phyloP scores from a whole-genome alignment of 2,113 vertebrate genomes.

The Cinclus cinclus region DNA sequence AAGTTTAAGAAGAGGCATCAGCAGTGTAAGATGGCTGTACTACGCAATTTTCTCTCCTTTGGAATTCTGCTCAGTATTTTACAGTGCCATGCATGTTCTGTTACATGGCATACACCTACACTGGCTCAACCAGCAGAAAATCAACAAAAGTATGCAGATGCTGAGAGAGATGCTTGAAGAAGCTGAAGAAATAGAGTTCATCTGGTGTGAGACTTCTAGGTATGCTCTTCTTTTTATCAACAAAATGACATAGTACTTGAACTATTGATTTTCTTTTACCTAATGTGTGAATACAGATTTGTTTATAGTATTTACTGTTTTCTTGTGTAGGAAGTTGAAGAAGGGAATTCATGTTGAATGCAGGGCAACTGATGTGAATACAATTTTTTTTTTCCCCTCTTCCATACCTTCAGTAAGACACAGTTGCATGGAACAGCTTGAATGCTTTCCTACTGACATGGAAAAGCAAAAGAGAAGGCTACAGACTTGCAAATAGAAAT shows the following conservation, averaged over 20 bases:
- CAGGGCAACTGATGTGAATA: neutral
- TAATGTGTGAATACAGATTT: neutral
- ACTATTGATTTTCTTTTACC: neutral
- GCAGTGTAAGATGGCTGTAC: neutral
- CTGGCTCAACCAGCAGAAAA: neutral
- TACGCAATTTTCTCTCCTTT: neutral
- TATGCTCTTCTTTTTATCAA: slow-evolving; percentile 62
- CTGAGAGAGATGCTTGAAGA: slow-evolving; percentile 25
- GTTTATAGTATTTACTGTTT: neutral
- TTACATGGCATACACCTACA: neutral
- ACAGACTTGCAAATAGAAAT: neutral
- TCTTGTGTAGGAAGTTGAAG: neutral
- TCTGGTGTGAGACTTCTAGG: slow-evolving; percentile 56
- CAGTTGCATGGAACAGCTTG: neutral
- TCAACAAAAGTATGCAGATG: neutral
- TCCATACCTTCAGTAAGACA: neutral
- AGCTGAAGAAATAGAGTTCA: slow-evolving; percentile 54
- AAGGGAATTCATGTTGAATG: neutral
- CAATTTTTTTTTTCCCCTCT: neutral
- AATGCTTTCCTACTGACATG: neutral
- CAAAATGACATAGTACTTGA: neutral
- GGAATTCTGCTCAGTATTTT: slow-evolving; percentile 8
- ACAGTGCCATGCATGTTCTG: slow-evolving; percentile 12
- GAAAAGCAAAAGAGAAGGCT: neutral
- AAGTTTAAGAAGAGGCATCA: neutral